Conservation (phyloP, 1,140 invertebrate species). For the Andricus grossulariae region DNA sequence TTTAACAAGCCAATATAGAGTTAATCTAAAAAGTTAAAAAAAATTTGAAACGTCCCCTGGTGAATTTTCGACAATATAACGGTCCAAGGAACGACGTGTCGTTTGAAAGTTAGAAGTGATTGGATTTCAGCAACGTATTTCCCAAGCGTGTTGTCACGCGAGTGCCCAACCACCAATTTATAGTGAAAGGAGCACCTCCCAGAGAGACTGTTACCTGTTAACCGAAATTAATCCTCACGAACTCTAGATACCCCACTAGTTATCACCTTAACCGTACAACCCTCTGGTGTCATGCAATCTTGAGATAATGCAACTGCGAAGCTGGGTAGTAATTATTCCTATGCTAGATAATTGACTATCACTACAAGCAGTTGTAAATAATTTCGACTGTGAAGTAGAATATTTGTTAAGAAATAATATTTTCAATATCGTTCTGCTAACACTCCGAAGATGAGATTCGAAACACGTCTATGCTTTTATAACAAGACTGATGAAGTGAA, state of each 20-base stretch:
- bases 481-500: no score
- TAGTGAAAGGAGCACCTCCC: slow-evolving; percentile 38
- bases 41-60: slow-evolving; percentile 8
- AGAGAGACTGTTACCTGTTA: slow-evolving; percentile 52
- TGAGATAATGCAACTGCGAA: neutral
- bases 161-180: slow-evolving; percentile 42
- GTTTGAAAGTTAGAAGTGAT: slow-evolving; percentile 41
- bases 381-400: no score
- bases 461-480: no score
- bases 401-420: no score
- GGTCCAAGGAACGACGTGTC: slow-evolving; percentile 5
- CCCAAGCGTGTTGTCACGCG: slow-evolving; percentile 45
- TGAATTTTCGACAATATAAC: slow-evolving; percentile 12
- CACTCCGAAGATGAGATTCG: no score
- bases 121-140: slow-evolving; percentile 50
- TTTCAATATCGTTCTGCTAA: no score
- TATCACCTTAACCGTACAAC: slow-evolving; percentile 21
- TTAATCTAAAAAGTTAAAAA: slow-evolving; percentile 11
- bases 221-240: slow-evolving; percentile 50
- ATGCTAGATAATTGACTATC: no score
- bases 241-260: slow-evolving; percentile 1
- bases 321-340: neutral
- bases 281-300: slow-evolving; percentile 19
- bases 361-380: no score
- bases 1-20: neutral